Base-by-base conservation (phyloP, 2,797 vertebrate genomes). In the Galago senegalensis region DNA sequence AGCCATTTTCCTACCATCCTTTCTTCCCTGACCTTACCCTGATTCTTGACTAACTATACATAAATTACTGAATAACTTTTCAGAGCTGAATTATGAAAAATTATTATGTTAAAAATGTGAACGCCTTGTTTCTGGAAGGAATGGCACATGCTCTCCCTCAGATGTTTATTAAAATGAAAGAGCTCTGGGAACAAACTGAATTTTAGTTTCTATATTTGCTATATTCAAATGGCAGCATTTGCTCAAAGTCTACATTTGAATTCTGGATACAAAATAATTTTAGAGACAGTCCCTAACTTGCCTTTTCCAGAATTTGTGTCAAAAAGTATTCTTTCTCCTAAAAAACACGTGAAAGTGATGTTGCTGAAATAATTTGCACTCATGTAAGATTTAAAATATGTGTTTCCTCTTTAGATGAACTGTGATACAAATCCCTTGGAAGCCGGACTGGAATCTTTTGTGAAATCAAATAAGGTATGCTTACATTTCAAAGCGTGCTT, bases 341-440 rank as follows among this genome's bases (percentile, higher is more conserved):
- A 93, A 61, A 86, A 27, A 20, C 37, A 67, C 77, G 75, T 7
- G 7, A 31, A 40, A 2, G 2, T 34, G 65, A 21, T 3, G 0
- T 87, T 84, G 93, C 27, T 23, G 80, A 96, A 87, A 96, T 46
- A 5, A 58, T 67, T 65, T 70, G n/a, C 27, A 1, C 0, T 96
- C 43, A 49, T 53, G 17, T 76, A 72, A 23, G 2, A 63, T 72
- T 79, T 75, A 37, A 96, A 95, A 70, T 72, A 29, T 93, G 23
- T 97, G 46, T 91, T 97, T 96, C 87, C 11, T 56, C 94, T 97
- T 95, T 95, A 99, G 99, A 99, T 99, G 99, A 99, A 99, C 98
- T 99, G 99, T 93, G 99, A 99, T 97, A 99, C 99, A 70, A 99
- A 99, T 96, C 99, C 99, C 76, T 98, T 99, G 97, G 99, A 99